Evolutionary conservation across 2,113 vertebrate species (phyloP), one percentile per base, ranked within the genome.

Genomic region (Martes martes): DNA sequence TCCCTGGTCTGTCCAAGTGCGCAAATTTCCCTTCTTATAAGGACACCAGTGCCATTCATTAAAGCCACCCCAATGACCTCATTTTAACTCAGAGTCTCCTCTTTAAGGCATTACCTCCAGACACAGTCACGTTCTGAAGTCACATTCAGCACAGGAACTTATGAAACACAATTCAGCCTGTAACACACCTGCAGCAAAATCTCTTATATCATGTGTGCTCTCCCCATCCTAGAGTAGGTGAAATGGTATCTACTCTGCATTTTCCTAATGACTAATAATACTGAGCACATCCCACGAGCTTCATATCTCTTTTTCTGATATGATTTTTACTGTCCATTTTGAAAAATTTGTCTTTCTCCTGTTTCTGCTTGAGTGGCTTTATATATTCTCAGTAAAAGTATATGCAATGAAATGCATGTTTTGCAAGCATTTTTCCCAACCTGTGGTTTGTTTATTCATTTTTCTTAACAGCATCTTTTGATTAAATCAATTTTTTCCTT

Each of bases 161-260:
- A 7, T 7, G 31, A 39, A 16, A 79, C 15, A 5, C 1, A 42
- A 0, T 24, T 45, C 28, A 39, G 42, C 33, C 36, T 50, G 0
- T 2, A 11, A 52, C 23, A 19, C 11, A 45, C 39, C n/a, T 16
- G 13, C n/a, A 42, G 19, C 33, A 7, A 39, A 81, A 26, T n/a
- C 23, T 19, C 14, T 18, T 0, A 1, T 11, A 6, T 4, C 4
- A 2, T 23, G 19, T 6, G 11, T 3, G 59, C 42, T 50, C 9
- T 26, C 33, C 2, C 15, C 28, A 0, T 61, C 31, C 33, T 15
- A 7, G 24, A 31, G 11, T 6, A 26, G 15, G 42, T 39, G 91
- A 47, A 15, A n/a, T 39, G 23, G 39, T 14, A 7, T 31, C 65
- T 73, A 2, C 2, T 57, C 31, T 28, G n/a, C 52, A 31, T 42